A percentile compares a stretch with the other conserved stretches of the same genome.
Evolutionary conservation across 2,797 vertebrate species (phyloP).

Genomic region (Anolis apletophallus): DNA sequence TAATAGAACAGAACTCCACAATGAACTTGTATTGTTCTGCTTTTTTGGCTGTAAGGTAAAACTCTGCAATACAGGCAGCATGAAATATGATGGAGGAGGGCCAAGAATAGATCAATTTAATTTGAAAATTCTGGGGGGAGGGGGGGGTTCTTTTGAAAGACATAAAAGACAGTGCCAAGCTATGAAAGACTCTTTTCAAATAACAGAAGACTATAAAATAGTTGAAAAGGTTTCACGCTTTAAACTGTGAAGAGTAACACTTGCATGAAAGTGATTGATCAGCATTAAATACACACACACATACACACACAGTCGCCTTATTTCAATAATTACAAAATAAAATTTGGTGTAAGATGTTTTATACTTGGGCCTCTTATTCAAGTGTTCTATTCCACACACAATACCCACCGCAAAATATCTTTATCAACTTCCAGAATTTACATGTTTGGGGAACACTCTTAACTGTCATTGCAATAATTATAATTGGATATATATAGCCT

Average conservation of each 20-base stretch:
- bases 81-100: neutral
- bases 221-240: conserved; percentile 3
- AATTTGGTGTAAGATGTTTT: conserved; percentile 15
- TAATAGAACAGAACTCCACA: conserved; percentile 53
- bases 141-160: conserved; percentile 39
- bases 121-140: conserved; percentile 26
- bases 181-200: conserved; percentile 7
- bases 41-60: conserved; percentile 47
- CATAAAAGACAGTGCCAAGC: conserved; percentile 4
- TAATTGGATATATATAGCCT: too few relatives aligned
- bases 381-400: neutral
- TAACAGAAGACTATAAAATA: neutral
- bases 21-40: conserved; percentile 19
- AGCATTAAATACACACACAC: conserved; percentile 1
- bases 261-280: neutral
- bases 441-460: neutral
- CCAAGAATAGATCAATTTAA: conserved; percentile 29
- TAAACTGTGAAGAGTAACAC: neutral
- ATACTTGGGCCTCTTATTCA: conserved; percentile 38
- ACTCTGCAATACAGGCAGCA: neutral
- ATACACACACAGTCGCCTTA: neutral
- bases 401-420: neutral
- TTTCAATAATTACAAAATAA: neutral
- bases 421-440: neutral
- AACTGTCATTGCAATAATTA: too few relatives aligned